Percentiles rank a stretch among this genome's conserved stretches.
These are phyloP conservation scores for Ctenodactylus gundi DNA, from an alignment of 2,113 vertebrate genomes.

Conservation along the genomic window DNA sequence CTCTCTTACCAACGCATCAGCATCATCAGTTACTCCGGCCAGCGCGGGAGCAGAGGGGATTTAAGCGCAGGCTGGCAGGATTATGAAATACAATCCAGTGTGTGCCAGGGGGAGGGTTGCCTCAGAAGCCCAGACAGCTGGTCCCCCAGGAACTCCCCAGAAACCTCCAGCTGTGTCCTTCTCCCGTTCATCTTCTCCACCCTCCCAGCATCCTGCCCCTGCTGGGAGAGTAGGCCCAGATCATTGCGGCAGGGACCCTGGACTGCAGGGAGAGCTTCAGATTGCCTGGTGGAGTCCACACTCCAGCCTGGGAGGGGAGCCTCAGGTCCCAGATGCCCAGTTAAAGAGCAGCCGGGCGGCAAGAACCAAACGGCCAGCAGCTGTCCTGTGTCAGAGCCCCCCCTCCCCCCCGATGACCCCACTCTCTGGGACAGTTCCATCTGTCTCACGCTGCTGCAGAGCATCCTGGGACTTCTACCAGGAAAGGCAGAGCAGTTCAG, in stretches of 20 bases:
- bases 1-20: conserved; percentile 9
- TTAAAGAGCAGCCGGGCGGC: neutral
- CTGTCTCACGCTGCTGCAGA: neutral
- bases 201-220: neutral
- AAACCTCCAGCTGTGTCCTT: neutral
- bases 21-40: conserved; percentile 34
- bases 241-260: neutral
- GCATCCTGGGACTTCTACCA: neutral
- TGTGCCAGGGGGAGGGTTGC: neutral
- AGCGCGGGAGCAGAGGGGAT: conserved; percentile 37
- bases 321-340: neutral
- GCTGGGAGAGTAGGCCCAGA: neutral
- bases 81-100: neutral
- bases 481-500: neutral
- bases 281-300: neutral
- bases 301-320: neutral
- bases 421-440: neutral
- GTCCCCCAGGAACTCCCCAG: neutral
- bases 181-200: neutral
- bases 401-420: neutral
- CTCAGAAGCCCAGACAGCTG: neutral
- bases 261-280: conserved; percentile 30
- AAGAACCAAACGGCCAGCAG: neutral
- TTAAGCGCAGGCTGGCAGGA: conserved; percentile 54
- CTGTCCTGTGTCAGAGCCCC: neutral